A percentile compares a stretch with the other conserved stretches of the same genome.
Conservation (phyloP, 2,797 vertebrate genomes). For the Anguilla anguilla region DNA sequence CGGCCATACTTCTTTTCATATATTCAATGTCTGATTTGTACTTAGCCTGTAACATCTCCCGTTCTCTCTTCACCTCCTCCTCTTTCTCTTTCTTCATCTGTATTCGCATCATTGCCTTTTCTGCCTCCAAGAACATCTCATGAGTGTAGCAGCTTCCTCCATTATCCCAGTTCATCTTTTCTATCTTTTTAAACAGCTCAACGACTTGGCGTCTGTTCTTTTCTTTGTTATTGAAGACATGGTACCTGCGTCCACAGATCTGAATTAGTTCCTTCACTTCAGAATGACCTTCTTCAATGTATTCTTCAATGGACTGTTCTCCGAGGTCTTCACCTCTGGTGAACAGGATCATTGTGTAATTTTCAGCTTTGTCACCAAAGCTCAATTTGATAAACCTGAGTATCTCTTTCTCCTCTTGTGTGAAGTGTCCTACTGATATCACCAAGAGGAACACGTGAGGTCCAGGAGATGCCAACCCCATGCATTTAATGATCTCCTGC, state of each 20-base stretch:
- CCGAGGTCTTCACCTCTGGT: slow-evolving; percentile 15
- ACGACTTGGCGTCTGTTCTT: not conserved
- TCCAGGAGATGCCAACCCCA: slow-evolving; percentile 11
- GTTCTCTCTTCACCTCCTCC: not conserved
- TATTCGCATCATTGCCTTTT: not conserved
- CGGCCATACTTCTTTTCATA: not conserved
- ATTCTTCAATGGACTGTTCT: not conserved
- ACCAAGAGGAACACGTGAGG: slow-evolving; percentile 29
- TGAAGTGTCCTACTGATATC: slow-evolving; percentile 10
- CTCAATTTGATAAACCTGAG: not conserved
- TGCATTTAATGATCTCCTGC: slow-evolving; percentile 25
- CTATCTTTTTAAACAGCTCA: not conserved
- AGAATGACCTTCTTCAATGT: not conserved
- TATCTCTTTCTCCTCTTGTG: not conserved
- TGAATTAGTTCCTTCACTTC: not conserved
- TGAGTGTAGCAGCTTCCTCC: not conserved
- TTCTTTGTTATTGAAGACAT: slow-evolving; percentile 21
- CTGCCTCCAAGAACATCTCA: slow-evolving; percentile 13
- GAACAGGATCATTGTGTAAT: slow-evolving; percentile 15
- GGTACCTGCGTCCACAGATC: not conserved
- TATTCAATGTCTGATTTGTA: not conserved
- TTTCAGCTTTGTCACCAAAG: not conserved
- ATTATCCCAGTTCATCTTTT: not conserved
- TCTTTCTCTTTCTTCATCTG: slow-evolving; percentile 10
- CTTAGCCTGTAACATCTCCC: not conserved